These are phyloP conservation scores for Noctilio leporinus DNA, from an alignment of 2,113 vertebrate species.

Conservation along the genomic window DNA sequence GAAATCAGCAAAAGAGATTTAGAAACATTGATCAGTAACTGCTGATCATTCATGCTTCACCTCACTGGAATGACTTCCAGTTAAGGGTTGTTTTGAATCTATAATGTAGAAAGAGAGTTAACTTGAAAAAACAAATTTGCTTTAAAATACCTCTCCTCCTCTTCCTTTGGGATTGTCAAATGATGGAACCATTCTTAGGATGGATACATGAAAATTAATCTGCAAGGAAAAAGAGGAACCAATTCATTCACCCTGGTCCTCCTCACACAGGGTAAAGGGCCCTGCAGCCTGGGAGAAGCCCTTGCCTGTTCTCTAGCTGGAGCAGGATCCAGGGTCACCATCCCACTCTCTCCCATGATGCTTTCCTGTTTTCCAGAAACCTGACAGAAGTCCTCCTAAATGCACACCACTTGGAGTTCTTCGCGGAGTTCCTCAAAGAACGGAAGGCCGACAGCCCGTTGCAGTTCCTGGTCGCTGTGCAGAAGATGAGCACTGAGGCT, in stretches of 20 bases:
- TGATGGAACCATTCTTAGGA: neutral
- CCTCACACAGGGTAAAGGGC: neutral
- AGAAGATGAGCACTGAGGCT: conserved; percentile 50
- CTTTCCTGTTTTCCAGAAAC: conserved; percentile 59
- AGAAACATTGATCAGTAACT: neutral
- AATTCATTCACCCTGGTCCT: neutral
- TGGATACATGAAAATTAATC: neutral
- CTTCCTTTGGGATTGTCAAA: neutral
- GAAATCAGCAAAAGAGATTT: neutral
- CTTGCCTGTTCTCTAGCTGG: neutral
- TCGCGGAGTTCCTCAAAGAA: conserved; percentile 70
- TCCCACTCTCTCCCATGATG: neutral
- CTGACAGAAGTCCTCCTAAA: conserved; percentile 70
- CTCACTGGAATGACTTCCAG: neutral
- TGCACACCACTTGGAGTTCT: conserved; percentile 63
- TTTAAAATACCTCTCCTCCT: neutral
- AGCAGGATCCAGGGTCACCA: neutral
- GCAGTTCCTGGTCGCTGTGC: conserved; percentile 67
- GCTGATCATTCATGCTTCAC: neutral
- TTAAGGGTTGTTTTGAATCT: neutral
- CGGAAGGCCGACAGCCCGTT: conserved; percentile 47
- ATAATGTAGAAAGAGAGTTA: neutral
- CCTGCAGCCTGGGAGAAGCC: neutral
- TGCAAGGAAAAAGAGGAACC: neutral
- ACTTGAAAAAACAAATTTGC: neutral